These are phyloP conservation scores for Poecilobothrus nobilitatus DNA, from an alignment of 2,888 invertebrate genomes.

Conservation along the genomic window DNA sequence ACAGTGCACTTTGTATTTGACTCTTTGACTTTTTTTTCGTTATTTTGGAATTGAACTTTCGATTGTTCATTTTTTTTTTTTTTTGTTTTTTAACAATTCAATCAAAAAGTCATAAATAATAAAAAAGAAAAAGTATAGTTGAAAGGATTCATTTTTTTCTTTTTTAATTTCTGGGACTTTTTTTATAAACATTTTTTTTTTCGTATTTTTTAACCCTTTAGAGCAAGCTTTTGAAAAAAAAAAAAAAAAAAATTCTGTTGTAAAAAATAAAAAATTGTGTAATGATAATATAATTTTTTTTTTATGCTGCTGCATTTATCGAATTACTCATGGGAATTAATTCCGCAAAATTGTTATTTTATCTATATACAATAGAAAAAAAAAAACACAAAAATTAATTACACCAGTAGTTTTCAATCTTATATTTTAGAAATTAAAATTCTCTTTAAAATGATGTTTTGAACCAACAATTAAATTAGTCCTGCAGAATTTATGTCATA, in stretches of 20 bases:
- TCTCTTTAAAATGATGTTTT: too few species aligned
- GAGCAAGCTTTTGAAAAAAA: not conserved
- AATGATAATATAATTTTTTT: not conserved
- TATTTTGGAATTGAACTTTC: too few species aligned
- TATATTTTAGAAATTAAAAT: too few species aligned
- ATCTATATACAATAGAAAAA: not conserved
- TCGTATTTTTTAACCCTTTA: not conserved
- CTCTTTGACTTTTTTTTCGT: too few species aligned
- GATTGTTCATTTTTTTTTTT: not conserved
- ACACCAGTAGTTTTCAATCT: too few species aligned
- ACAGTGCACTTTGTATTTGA: not conserved
- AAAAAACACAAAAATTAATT: too few species aligned
- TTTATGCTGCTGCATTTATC: not conserved
- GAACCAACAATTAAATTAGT: too few species aligned
- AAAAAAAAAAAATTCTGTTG: not conserved
- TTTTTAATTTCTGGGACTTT: too few species aligned
- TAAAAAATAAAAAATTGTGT: not conserved
- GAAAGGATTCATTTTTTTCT: not conserved
- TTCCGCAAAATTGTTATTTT: slow-evolving; percentile 1
- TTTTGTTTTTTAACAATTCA: not conserved
- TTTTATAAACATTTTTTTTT: too few species aligned
- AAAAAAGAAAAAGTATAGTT: not conserved
- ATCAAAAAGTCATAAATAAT: slow-evolving; percentile 1
- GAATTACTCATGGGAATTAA: slow-evolving; percentile 6
- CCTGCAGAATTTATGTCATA: too few species aligned